Evolutionary conservation across 2,113 vertebrate species (phyloP), one percentile per base, ranked within the genome.

Genomic region (Narcine bancroftii): DNA sequence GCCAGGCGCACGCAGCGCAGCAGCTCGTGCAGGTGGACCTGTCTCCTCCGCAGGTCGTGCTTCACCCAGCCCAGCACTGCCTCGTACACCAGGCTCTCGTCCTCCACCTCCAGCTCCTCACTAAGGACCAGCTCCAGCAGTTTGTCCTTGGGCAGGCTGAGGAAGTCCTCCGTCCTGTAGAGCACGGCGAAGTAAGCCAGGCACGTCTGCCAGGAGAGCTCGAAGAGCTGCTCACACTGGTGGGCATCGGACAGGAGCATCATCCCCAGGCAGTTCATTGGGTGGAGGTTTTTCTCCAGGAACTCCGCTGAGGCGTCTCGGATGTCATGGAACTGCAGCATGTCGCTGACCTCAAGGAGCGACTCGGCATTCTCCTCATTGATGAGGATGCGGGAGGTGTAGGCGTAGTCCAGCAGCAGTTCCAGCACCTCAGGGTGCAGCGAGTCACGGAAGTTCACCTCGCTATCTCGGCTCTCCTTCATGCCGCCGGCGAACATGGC

Each of bases 251-350:
- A 97, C 89, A 97, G 95, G 75, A 97, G 94, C 96, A 97, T 96
- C 96, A 97, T 97, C n/a, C 96, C 96, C 42, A 97, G 94, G 93
- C 97, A 97, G 95, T 97, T 97, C 0, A 96, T 96, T 4, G 96
- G 96, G 83, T 97, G 96, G 5, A 97, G 96, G 94, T 97, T 97
- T 94, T 96, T 97, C 92, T 97, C 96, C 1, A 97, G 94, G 93
- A 97, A 97, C 92, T 97, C 97, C 0, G 97, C 95, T 0, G 96
- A 96, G 0, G 97, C 97, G 1, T 97, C 97, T 19, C 96, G 93
- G 93, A 97, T 97, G 94, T 97, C 97, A 5, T 97, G 96, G 91
- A 97, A 97, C 95, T 97, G 97, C 66, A 97, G 95, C 97, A 97
- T 97, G 94, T 97, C 97, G 0, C 96, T 96, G 0, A 97, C 97